A percentile compares a stretch with the other conserved stretches of the same genome.
phyloP scores from a whole-genome alignment of 2,113 vertebrate genomes.

The Colistium nudipinnis region DNA sequence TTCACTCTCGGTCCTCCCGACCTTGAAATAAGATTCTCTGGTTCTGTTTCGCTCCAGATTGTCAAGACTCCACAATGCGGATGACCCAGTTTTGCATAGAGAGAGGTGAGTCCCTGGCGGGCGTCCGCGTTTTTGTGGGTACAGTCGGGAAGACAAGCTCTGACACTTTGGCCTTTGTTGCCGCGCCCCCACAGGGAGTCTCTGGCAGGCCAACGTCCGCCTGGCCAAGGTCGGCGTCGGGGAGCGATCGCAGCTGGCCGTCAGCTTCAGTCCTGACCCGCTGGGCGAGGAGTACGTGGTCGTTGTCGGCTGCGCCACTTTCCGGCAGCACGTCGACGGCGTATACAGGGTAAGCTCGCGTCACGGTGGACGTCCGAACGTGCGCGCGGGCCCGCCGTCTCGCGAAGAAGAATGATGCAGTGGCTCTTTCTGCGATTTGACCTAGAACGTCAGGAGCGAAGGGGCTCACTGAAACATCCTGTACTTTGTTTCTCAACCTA shows the following conservation, averaged over 20 bases:
- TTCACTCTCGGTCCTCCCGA: background rate
- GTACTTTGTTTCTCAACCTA: slow-evolving; percentile 3
- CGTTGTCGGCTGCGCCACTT: slow-evolving; percentile 32
- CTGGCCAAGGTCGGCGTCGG: slow-evolving; percentile 1
- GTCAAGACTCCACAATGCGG: slow-evolving; percentile 56
- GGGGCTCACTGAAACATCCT: slow-evolving; percentile 28
- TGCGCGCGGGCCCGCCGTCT: background rate
- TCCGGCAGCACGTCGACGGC: rapidly evolving
- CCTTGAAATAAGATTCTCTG: background rate
- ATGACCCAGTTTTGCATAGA: slow-evolving; percentile 68
- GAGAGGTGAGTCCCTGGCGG: slow-evolving; percentile 59
- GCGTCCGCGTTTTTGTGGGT: background rate
- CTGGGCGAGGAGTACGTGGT: slow-evolving; percentile 67
- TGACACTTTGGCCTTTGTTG: background rate
- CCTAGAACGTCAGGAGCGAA: slow-evolving; percentile 16
- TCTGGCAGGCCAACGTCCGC: slow-evolving; percentile 75
- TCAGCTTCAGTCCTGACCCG: slow-evolving; percentile 63
- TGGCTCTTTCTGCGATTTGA: slow-evolving; percentile 21
- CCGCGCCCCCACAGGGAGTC: slow-evolving; percentile 59
- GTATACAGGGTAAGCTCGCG: slow-evolving; percentile 42
- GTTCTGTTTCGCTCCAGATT: slow-evolving; percentile 56
- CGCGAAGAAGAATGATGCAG: background rate
- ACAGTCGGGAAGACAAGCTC: too few relatives aligned
- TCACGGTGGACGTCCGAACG: background rate
- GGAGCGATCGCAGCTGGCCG: slow-evolving; percentile 23